phyloP scores from a whole-genome alignment of 2,797 vertebrate species.

The Tadarida brasiliensis region DNA sequence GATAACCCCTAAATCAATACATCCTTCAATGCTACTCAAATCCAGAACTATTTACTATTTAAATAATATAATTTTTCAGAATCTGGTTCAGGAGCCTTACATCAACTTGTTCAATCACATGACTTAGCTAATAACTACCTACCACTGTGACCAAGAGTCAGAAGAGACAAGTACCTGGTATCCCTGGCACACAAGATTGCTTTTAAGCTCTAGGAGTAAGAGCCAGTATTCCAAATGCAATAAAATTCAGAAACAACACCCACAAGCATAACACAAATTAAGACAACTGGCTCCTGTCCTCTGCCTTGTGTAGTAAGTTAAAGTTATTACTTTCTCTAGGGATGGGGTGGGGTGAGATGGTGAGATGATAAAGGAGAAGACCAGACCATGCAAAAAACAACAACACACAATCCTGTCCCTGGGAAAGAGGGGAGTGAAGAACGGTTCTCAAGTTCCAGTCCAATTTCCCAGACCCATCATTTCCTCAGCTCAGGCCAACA shows the following conservation, averaged over 20 bases:
- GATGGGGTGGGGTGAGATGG: neutral
- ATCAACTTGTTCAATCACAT: neutral
- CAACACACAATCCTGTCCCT: neutral
- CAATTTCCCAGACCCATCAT: neutral
- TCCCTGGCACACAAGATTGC: neutral
- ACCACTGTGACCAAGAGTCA: neutral
- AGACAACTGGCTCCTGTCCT: neutral
- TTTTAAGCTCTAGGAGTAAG: neutral
- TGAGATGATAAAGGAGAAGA: neutral
- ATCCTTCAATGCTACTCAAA: slow-evolving; percentile 25
- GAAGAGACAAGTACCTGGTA: neutral
- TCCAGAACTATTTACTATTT: neutral
- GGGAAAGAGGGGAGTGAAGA: neutral
- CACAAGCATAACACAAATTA: neutral
- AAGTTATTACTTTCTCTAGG: neutral
- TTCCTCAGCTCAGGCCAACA: neutral
- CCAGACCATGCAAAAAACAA: neutral
- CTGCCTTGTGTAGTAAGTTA: neutral
- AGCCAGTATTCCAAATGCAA: neutral
- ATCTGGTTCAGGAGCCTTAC: neutral
- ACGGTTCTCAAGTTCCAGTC: neutral
- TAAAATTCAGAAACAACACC: slow-evolving; percentile 11
- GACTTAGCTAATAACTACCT: neutral
- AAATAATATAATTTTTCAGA: neutral
- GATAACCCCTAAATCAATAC: neutral